Evolutionary conservation across 2,113 vertebrate species (phyloP).

Genomic region (Phrynocephalus versicolor): DNA sequence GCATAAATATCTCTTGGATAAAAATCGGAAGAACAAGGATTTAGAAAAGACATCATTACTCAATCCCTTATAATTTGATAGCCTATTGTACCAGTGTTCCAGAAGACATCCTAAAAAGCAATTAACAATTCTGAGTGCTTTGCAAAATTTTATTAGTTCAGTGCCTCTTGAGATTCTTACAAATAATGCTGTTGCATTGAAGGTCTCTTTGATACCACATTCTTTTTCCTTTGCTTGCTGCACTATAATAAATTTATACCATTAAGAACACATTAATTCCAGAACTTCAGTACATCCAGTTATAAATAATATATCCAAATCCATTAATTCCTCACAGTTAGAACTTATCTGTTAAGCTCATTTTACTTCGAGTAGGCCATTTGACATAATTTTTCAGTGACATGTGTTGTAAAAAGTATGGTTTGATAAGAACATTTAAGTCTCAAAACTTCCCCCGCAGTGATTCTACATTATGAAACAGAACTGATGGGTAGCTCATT

Average conservation of each 20-base stretch:
- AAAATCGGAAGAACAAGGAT: background rate
- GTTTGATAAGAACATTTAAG: background rate
- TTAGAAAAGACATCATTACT: slow-evolving; percentile 17
- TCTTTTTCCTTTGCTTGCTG: background rate
- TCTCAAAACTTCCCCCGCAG: background rate
- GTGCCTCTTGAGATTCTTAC: slow-evolving; percentile 47
- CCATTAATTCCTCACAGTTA: background rate
- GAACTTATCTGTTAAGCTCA: background rate
- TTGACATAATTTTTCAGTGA: background rate
- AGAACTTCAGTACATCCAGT: background rate
- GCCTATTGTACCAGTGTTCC: slow-evolving; percentile 3
- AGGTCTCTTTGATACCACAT: slow-evolving; percentile 29
- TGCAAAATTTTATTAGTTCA: slow-evolving; percentile 35
- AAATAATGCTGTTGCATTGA: slow-evolving; percentile 24
- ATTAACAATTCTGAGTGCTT: slow-evolving; percentile 57
- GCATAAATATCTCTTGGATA: slow-evolving; percentile 9
- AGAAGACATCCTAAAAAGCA: slow-evolving; percentile 34
- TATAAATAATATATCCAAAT: slow-evolving; percentile 17
- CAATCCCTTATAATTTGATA: slow-evolving; percentile 25
- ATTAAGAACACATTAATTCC: background rate
- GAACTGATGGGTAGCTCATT: background rate
- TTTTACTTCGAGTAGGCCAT: background rate
- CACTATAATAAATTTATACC: background rate
- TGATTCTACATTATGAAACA: background rate
- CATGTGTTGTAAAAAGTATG: background rate